These are phyloP conservation scores for Arizona elegans DNA, from an alignment of 2,113 vertebrate genomes.

Conservation along the genomic window DNA sequence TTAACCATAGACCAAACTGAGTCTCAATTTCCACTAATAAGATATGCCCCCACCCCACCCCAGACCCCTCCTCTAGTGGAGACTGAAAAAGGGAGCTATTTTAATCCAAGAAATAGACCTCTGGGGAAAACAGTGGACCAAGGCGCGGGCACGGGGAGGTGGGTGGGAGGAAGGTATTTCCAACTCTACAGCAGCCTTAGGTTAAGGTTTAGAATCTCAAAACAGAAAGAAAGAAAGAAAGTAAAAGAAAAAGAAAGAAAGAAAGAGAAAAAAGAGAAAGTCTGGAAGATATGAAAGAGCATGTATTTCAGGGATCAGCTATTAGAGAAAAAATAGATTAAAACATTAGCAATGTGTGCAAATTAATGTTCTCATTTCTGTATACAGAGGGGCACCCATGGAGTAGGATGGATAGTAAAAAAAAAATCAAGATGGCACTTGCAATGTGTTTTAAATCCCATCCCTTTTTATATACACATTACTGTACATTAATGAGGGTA, in stretches of 20 bases:
- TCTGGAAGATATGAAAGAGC: background rate
- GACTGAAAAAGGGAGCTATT: background rate
- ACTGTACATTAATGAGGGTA: background rate
- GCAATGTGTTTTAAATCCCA: background rate
- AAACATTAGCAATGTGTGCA: background rate
- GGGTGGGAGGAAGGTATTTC: background rate
- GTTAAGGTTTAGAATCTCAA: background rate
- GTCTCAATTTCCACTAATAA: background rate
- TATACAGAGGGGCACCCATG: background rate
- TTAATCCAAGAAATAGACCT: background rate
- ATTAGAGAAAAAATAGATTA: background rate
- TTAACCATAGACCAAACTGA: too few species aligned
- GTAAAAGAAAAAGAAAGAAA: background rate
- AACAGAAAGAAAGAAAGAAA: background rate
- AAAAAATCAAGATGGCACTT: background rate
- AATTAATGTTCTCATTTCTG: background rate
- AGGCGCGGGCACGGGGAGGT: accelerated
- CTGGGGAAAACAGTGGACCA: background rate
- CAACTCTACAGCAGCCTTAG: background rate
- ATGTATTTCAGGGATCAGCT: background rate
- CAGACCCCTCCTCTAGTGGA: background rate
- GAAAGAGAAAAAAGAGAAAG: background rate
- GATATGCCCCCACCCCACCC: background rate
- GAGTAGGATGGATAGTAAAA: background rate
- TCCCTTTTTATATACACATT: background rate